Conservation (phyloP, 2,113 vertebrate genomes). For the Notiomystis cincta region DNA sequence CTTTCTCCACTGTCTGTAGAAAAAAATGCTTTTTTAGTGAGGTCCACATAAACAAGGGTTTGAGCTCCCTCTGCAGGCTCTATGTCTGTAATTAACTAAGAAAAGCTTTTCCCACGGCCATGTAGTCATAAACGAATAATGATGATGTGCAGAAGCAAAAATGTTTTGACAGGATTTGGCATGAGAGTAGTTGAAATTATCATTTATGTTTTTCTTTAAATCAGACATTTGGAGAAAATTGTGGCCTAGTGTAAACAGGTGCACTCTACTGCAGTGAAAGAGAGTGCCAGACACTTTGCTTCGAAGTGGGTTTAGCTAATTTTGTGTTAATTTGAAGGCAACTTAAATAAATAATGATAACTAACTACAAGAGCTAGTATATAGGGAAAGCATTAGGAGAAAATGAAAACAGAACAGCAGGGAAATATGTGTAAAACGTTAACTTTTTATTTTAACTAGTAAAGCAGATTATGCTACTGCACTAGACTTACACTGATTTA, state of each 20-base stretch:
- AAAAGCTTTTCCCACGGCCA: slow-evolving; percentile 33
- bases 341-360: slow-evolving; percentile 20
- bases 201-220: slow-evolving; percentile 39
- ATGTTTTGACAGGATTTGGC: slow-evolving; percentile 67
- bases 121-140: slow-evolving; percentile 33
- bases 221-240: slow-evolving; percentile 40
- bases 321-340: slow-evolving; percentile 6
- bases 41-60: slow-evolving; percentile 58
- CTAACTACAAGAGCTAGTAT: neutral
- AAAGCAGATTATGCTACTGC: neutral
- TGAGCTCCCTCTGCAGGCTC: slow-evolving; percentile 69
- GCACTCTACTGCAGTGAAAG: neutral
- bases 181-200: slow-evolving; percentile 35
- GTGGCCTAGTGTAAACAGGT: slow-evolving; percentile 45
- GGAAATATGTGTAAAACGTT: neutral
- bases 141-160: slow-evolving; percentile 65
- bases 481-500: neutral
- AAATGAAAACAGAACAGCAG: neutral
- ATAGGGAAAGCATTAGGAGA: neutral
- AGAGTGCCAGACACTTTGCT: neutral
- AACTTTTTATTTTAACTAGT: slow-evolving; percentile 21
- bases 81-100: slow-evolving; percentile 54
- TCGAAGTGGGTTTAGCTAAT: neutral
- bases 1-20: neutral
- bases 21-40: slow-evolving; percentile 13